These are phyloP conservation scores for Panthera leo DNA, from an alignment of 2,113 vertebrate genomes.

Conservation along the genomic window DNA sequence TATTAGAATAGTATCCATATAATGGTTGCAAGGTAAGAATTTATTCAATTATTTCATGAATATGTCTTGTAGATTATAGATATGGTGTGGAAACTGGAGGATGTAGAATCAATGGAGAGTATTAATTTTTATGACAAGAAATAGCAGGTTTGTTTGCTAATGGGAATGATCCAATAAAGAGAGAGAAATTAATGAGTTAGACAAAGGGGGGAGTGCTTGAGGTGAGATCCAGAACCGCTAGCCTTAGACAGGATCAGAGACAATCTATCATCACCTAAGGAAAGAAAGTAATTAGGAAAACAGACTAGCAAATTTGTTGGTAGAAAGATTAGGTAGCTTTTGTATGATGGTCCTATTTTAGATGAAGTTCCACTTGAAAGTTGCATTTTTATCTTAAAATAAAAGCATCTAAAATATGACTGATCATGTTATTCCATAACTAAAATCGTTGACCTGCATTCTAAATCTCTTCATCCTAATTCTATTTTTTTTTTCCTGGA, in stretches of 20 bases:
- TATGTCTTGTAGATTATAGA: neutral
- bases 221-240: neutral
- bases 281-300: neutral
- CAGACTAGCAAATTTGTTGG: neutral
- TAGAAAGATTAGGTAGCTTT: neutral
- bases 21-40: neutral
- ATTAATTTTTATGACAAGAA: neutral
- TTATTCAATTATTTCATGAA: neutral
- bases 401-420: neutral
- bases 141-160: neutral
- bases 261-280: neutral
- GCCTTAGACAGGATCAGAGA: neutral
- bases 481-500: neutral
- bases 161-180: neutral
- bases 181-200: neutral
- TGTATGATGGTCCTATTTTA: neutral
- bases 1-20: neutral
- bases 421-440: neutral
- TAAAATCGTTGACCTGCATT: neutral
- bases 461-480: neutral
- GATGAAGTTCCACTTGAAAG: neutral
- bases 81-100: neutral
- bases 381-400: neutral
- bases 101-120: neutral
- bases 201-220: neutral